Evolutionary conservation across 2,113 vertebrate species (phyloP).

Genomic region (Anhinga anhinga): DNA sequence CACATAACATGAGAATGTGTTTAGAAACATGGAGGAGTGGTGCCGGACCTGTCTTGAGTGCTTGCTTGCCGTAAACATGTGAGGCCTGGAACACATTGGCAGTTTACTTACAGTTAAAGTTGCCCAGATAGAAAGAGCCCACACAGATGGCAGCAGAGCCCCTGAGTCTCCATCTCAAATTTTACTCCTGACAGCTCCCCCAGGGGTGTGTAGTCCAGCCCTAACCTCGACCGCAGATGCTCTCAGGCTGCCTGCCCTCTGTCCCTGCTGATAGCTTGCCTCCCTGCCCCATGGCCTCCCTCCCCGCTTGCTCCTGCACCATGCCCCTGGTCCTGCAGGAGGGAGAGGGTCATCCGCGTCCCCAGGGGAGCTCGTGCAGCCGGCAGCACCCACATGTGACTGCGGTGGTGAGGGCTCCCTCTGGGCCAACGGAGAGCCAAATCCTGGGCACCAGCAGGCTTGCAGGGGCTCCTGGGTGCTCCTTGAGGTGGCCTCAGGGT

Average conservation of each 20-base stretch:
- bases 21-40: neutral
- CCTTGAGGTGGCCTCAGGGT: neutral
- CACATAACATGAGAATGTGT: neutral
- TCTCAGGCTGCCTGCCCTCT: neutral
- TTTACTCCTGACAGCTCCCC: neutral
- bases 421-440: neutral
- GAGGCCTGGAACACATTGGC: neutral
- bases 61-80: neutral
- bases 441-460: neutral
- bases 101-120: neutral
- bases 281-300: neutral
- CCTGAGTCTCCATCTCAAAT: neutral
- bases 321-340: neutral
- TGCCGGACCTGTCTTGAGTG: neutral
- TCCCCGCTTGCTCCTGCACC: neutral
- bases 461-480: neutral
- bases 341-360: neutral
- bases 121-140: neutral
- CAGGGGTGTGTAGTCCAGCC: neutral
- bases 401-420: neutral
- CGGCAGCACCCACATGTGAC: accelerated
- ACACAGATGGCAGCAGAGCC: neutral
- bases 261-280: neutral
- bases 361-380: neutral
- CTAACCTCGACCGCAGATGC: neutral